These are phyloP conservation scores for Propithecus coquereli DNA, from an alignment of 2,113 vertebrate genomes.

Conservation along the genomic window DNA sequence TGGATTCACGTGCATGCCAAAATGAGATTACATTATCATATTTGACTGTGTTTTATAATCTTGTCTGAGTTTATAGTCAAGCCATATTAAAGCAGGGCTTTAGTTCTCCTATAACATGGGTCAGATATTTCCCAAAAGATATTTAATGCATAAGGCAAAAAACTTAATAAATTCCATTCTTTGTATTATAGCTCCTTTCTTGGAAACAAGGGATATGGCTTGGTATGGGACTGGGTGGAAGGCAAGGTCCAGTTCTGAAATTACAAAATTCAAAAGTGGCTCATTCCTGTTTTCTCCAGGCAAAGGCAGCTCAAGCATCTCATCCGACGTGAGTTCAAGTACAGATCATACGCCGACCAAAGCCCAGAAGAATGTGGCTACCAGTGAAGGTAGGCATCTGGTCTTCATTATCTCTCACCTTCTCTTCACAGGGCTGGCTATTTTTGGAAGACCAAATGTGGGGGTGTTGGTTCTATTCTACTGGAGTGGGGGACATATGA, in stretches of 20 bases:
- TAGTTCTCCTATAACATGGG: not conserved
- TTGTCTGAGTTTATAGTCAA: not conserved
- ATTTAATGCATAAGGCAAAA: slow-evolving; percentile 5
- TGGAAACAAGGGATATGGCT: slow-evolving; percentile 3
- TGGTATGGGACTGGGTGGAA: not conserved
- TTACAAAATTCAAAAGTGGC: not conserved
- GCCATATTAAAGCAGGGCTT: not conserved
- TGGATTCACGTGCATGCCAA: not conserved
- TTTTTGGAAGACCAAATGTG: slow-evolving; percentile 76
- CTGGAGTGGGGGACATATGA: not conserved
- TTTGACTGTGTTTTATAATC: slow-evolving; percentile 31
- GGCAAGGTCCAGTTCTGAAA: not conserved
- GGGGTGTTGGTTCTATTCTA: slow-evolving; percentile 28
- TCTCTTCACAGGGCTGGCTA: slow-evolving; percentile 69
- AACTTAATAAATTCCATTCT: not conserved
- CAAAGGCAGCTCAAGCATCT: slow-evolving; percentile 99
- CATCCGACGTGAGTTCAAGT: slow-evolving; percentile 99
- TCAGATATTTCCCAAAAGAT: slow-evolving; percentile 36
- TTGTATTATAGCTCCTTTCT: not conserved
- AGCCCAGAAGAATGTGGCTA: slow-evolving; percentile 96
- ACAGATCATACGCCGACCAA: slow-evolving; percentile 98
- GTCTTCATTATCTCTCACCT: slow-evolving; percentile 81
- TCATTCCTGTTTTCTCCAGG: slow-evolving; percentile 82
- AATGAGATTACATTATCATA: not conserved
- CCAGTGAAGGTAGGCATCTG: slow-evolving; percentile 98